Conservation (phyloP, 1,140 invertebrate genomes). For the Pemphigus obesinymphae region DNA sequence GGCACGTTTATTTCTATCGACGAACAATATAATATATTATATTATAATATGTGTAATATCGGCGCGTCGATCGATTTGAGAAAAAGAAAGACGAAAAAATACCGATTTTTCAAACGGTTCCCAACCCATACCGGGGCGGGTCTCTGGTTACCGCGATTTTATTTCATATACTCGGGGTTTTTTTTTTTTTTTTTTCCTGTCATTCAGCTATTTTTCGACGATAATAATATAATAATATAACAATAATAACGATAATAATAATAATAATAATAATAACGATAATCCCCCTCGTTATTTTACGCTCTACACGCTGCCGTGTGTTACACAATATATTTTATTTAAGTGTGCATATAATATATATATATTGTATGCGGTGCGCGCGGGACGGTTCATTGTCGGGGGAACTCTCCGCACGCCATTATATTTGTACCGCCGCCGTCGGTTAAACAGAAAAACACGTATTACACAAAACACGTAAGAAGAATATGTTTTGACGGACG, state of each 20-base stretch:
- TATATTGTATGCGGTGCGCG: neutral
- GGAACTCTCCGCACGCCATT: neutral
- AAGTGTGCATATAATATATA: neutral
- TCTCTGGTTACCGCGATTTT: conserved; percentile 32
- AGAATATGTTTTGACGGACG: neutral
- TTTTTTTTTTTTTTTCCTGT: neutral
- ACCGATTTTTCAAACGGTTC: conserved; percentile 24
- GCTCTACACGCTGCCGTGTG: too few relatives aligned
- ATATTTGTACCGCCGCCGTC: neutral
- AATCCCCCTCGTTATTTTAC: conserved; percentile 31
- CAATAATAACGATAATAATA: neutral
- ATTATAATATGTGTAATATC: neutral
- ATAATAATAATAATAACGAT: neutral
- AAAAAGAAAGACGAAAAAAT: neutral
- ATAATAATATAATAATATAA: conserved; percentile 9
- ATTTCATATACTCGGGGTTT: too few relatives aligned
- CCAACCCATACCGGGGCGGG: conserved; percentile 25
- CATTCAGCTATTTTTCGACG: conserved; percentile 7
- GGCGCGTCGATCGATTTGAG: conserved; percentile 30
- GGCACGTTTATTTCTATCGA: conserved; percentile 19
- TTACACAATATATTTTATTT: neutral
- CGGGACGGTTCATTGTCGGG: too few relatives aligned
- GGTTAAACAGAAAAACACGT: neutral
- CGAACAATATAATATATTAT: neutral
- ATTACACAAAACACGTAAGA: neutral